Percentiles rank a stretch among this genome's conserved stretches.
Conservation (phyloP, 2,888 invertebrate genomes). For the Nyleta sp. region DNA sequence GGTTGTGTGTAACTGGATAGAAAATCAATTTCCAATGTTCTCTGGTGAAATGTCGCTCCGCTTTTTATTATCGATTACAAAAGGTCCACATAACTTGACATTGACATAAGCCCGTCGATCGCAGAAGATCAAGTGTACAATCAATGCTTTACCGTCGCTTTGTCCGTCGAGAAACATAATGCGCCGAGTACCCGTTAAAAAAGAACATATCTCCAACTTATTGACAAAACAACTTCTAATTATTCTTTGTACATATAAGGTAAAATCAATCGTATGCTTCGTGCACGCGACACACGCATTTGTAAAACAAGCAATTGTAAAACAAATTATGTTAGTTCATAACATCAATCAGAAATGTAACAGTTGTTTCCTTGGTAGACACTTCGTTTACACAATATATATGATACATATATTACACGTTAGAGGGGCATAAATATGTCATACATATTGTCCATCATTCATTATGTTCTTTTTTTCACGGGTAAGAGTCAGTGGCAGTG, state of each 20-base stretch:
- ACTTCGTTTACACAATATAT: conserved; percentile 16
- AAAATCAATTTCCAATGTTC: conserved; percentile 73
- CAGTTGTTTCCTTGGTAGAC: conserved; percentile 4
- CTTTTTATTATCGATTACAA: conserved; percentile 45
- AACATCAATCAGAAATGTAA: conserved; percentile 11
- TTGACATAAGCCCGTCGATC: conserved; percentile 52
- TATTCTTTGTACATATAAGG: background rate
- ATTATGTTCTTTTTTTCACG: conserved; percentile 50
- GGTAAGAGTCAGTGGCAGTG: conserved; percentile 79
- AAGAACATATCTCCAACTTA: conserved; percentile 35
- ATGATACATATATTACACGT: conserved; percentile 26
- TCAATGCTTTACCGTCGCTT: conserved; percentile 49
- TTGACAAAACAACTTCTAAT: conserved; percentile 21
- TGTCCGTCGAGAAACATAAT: conserved; percentile 58
- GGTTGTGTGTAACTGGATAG: conserved; percentile 69
- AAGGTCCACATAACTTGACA: conserved; percentile 55
- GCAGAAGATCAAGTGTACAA: conserved; percentile 55
- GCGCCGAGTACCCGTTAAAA: conserved; percentile 53
- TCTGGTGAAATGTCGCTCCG: conserved; percentile 65
- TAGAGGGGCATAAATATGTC: conserved; percentile 7
- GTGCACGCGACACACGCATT: background rate
- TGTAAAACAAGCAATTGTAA: conserved; percentile 11
- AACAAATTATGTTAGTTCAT: conserved; percentile 6
- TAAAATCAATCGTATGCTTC: conserved; percentile 1
- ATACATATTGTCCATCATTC: conserved; percentile 17